Evolutionary conservation across 2,797 vertebrate genomes (phyloP).

Genomic region (Steatocranus sp.): DNA sequence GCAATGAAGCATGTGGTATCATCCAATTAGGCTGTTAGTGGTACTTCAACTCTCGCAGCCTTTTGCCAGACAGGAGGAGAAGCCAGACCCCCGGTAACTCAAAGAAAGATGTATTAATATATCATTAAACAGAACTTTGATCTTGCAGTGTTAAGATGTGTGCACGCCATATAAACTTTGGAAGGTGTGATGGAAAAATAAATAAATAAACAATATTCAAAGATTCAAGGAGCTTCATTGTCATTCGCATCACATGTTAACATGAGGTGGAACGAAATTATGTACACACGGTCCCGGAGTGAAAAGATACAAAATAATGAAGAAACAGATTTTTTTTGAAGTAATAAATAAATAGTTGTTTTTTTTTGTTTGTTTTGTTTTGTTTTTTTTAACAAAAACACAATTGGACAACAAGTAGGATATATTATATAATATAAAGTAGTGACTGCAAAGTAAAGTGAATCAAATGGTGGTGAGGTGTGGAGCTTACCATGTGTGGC

Average conservation of each 20-base stretch:
- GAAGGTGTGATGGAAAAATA: not conserved
- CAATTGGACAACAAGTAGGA: not conserved
- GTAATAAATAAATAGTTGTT: not conserved
- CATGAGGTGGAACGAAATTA: fast-evolving
- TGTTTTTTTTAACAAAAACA: not conserved
- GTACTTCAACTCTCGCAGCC: not conserved
- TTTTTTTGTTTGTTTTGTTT: not conserved
- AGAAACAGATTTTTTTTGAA: not conserved
- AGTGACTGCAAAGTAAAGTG: not conserved
- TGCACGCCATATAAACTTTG: not conserved
- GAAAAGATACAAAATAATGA: not conserved
- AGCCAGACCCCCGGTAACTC: fast-evolving
- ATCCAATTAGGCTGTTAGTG: not conserved
- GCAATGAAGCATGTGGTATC: not conserved
- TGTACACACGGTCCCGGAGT: not conserved
- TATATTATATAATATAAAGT: not conserved
- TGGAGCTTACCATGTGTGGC: not conserved
- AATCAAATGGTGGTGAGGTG: fast-evolving
- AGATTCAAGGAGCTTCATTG: not conserved
- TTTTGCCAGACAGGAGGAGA: no score
- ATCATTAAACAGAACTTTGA: not conserved
- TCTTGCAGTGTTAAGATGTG: not conserved
- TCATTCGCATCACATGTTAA: not conserved
- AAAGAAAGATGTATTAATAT: not conserved
- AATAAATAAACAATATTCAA: not conserved